phyloP scores from a whole-genome alignment of 2,113 vertebrate genomes.

The Odocoileus virginianus region DNA sequence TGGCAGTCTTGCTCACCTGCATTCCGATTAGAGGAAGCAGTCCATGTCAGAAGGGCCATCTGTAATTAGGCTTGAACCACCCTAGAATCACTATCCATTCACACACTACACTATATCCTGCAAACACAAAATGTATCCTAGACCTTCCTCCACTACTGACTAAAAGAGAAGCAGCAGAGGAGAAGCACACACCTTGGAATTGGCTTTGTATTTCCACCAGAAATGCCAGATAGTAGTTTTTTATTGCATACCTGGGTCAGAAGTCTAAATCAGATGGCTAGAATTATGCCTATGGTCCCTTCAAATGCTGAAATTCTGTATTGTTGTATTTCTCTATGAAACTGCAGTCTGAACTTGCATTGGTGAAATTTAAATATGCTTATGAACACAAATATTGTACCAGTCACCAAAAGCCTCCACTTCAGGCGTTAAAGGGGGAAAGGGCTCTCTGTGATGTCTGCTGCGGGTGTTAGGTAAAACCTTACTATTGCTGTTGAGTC shows the following conservation, averaged over 20 bases:
- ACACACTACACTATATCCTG: neutral
- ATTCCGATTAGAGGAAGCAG: neutral
- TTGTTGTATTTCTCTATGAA: neutral
- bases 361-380: neutral
- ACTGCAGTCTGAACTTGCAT: neutral
- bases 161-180: neutral
- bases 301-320: neutral
- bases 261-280: neutral
- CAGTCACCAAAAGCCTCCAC: neutral
- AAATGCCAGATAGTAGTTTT: neutral
- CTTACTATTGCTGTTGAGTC: neutral
- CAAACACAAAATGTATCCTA: neutral
- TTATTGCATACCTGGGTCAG: neutral
- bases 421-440: neutral
- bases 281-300: neutral
- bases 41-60: neutral
- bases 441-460: neutral
- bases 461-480: rapidly evolving
- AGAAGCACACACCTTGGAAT: neutral
- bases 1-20: neutral
- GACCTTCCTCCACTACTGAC: neutral
- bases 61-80: neutral
- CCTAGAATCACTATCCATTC: neutral
- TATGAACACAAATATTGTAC: neutral
- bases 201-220: neutral